These are phyloP conservation scores for Pipa parva DNA, from an alignment of 2,113 vertebrate species.

Conservation along the genomic window DNA sequence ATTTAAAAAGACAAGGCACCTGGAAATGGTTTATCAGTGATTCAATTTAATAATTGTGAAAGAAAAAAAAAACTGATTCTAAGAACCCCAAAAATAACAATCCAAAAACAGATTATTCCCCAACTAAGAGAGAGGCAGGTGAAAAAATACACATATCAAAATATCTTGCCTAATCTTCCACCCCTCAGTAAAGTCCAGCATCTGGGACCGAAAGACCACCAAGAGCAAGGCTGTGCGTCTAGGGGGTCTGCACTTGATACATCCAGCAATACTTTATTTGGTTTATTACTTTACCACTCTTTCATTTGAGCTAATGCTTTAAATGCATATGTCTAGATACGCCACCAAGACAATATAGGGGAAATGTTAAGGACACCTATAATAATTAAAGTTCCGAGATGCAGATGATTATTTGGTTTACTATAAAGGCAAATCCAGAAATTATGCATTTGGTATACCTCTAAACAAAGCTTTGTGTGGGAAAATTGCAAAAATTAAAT, in stretches of 20 bases:
- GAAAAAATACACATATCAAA: constrained; percentile 21
- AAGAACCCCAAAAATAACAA: constrained; percentile 24
- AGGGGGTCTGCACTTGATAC: background rate
- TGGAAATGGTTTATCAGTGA: constrained; percentile 26
- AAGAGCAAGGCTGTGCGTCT: constrained; percentile 3
- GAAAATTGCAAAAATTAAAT: no score
- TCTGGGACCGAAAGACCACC: background rate
- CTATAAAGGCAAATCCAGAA: no score
- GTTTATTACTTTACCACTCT: no score
- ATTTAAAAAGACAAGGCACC: constrained; percentile 2
- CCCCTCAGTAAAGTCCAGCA: background rate
- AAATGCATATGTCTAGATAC: no score
- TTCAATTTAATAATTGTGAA: constrained; percentile 42
- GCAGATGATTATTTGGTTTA: no score
- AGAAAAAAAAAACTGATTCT: constrained; percentile 31
- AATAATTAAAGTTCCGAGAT: no score
- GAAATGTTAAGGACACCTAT: no score
- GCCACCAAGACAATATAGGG: no score
- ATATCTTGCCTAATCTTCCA: background rate
- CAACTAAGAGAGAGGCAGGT: constrained; percentile 1
- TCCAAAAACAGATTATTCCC: constrained; percentile 16
- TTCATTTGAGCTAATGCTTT: no score
- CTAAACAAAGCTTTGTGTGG: no score
- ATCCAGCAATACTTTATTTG: no score
- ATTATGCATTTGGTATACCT: no score